Base-by-base conservation (phyloP, 2,797 vertebrate genomes). In the Nasua narica region DNA sequence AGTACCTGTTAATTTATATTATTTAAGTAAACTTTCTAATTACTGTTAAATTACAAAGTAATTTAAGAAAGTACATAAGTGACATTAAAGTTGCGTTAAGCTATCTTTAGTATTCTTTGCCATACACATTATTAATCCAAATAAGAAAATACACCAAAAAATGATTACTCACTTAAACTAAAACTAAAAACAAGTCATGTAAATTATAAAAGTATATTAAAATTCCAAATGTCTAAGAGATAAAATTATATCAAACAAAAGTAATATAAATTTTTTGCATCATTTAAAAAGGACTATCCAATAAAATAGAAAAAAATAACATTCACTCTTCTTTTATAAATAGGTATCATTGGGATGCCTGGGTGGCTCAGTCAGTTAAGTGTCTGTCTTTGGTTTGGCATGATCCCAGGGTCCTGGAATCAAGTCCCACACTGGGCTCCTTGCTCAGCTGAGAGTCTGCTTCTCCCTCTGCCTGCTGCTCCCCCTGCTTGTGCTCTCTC, bases 161-260 rank as follows among this genome's bases (percentile, higher is more conserved):
- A 35, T 15, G 12, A 74, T 7, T 35, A 15, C 6, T 67, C 54
- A 58, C 25, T 77, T 46, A 79, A 79, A 91, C 10, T 21, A 43
- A 95, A 94, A 65, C 40, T 81, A 60, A 69, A 77, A 72, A 56
- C 9, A 72, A 37, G 40, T 8, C 25, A 72, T 4, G 7, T 54
- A 93, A 90, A 56, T 58, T 88, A 70, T 79, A 62, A 83, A 96
- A 79, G 77, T 90, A 72, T 43, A 85, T 13, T 65, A 67, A 93
- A 95, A 54, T 79, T 91, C 69, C 90, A 89, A 95, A 79, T 46
- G 32, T 48, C 67, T 90, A 83, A 67, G 50, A 54, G n/a, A 79
- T 81, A 13, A 85, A 93, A 65, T 14, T 52, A 70, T 4, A 87
- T 69, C 12, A 50, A 89, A 83, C 7, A 69, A 76, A 84, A 25